Conservation (phyloP, 2,888 invertebrate species). For the Heteropelma amictum region DNA sequence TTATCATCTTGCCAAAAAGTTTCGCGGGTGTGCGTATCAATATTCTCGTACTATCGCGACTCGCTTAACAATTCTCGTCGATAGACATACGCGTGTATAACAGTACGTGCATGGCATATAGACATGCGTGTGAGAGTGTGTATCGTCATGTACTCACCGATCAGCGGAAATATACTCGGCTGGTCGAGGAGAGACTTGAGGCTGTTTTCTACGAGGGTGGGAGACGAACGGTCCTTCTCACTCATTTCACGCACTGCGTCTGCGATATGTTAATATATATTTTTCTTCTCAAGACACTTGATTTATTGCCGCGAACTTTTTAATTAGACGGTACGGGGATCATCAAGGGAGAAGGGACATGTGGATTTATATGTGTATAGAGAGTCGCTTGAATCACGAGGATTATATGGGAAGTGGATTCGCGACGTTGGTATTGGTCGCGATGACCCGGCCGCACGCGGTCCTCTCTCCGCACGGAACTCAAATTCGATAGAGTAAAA, state of each 20-base stretch:
- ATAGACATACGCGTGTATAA: too few relatives aligned
- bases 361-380: not conserved
- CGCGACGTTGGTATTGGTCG: slow-evolving; percentile 38
- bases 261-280: slow-evolving; percentile 52
- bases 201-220: slow-evolving; percentile 92
- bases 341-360: slow-evolving; percentile 4
- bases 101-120: too few relatives aligned
- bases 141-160: slow-evolving; percentile 71
- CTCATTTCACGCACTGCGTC: slow-evolving; percentile 85
- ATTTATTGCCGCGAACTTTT: not conserved
- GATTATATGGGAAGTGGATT: not conserved
- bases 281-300: not conserved
- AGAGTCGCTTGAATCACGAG: not conserved
- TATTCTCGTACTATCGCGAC: not conserved
- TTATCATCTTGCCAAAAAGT: not conserved
- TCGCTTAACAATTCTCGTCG: not conserved
- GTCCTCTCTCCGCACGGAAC: slow-evolving; percentile 45
- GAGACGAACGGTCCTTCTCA: slow-evolving; percentile 93
- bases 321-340: not conserved
- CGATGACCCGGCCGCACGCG: slow-evolving; percentile 55
- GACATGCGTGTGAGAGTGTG: too few relatives aligned
- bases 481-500: slow-evolving; percentile 47
- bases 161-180: slow-evolving; percentile 80
- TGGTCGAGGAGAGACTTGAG: slow-evolving; percentile 91
- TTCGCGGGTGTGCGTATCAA: too few relatives aligned